These are phyloP conservation scores for Chrysolina americana DNA, from an alignment of 2,888 invertebrate genomes.

Conservation along the genomic window DNA sequence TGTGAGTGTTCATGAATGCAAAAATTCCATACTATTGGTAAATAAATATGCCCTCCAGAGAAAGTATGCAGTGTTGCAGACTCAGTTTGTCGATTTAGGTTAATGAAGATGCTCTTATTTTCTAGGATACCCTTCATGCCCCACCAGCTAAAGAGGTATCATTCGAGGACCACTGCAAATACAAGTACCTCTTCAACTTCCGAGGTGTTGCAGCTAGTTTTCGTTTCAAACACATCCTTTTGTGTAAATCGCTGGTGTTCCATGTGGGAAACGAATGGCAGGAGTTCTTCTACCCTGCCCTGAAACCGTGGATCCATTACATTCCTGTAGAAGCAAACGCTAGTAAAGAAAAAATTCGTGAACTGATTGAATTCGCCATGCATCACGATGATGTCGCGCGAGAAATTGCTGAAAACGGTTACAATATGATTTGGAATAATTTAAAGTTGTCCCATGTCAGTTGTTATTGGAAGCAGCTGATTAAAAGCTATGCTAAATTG, in stretches of 20 bases:
- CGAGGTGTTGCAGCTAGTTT: constrained; percentile 98
- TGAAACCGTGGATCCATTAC: constrained; percentile 97
- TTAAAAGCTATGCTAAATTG: constrained; percentile 82
- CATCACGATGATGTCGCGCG: constrained; percentile 81
- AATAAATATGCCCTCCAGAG: no score
- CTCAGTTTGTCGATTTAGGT: no score
- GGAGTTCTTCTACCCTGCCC: constrained; percentile 92
- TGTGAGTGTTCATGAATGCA: no score
- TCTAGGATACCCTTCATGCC: constrained; percentile 87
- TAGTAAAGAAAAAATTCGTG: constrained; percentile 78
- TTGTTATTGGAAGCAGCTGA: constrained; percentile 89
- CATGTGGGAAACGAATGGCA: constrained; percentile 95
- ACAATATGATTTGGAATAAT: constrained; percentile 86
- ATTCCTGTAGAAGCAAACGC: constrained; percentile 83
- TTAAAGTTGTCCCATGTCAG: constrained; percentile 85
- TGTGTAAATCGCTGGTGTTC: constrained; percentile 93
- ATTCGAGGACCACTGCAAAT: constrained; percentile 93
- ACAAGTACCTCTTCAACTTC: constrained; percentile 95
- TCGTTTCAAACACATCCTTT: constrained; percentile 93
- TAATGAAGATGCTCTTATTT: neutral
- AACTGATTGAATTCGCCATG: constrained; percentile 82
- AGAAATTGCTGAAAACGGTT: constrained; percentile 88
- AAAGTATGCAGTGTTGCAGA: no score
- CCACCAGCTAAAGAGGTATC: constrained; percentile 89
- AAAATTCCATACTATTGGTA: no score